A percentile compares a stretch with the other conserved stretches of the same genome.
These are phyloP conservation scores for Delia radicum DNA, from an alignment of 1,140 invertebrate genomes.

Conservation along the genomic window DNA sequence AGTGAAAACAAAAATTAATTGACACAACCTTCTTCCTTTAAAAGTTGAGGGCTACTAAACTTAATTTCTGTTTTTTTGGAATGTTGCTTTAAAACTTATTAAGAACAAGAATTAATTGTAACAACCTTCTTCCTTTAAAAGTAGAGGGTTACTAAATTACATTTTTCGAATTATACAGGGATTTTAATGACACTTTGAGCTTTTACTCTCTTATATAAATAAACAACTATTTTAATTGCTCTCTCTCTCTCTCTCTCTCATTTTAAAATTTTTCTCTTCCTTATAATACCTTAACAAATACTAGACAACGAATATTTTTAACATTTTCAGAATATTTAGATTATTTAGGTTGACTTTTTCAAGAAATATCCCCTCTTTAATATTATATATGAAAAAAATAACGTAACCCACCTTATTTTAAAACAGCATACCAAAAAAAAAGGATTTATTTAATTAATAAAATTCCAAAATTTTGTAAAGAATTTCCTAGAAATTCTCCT, in stretches of 20 bases:
- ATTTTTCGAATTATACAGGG: not conserved
- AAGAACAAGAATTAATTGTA: not conserved
- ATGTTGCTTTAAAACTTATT: too few relatives aligned
- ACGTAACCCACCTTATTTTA: conserved; percentile 23
- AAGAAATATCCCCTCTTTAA: not conserved
- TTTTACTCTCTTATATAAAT: not conserved
- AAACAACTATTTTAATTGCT: too few relatives aligned
- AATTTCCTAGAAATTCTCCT: conserved; percentile 14
- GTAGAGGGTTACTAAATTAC: not conserved
- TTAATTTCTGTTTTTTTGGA: not conserved
- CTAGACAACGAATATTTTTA: conserved; percentile 11
- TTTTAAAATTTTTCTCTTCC: too few relatives aligned
- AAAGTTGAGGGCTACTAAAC: not conserved
- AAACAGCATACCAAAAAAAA: conserved; percentile 11
- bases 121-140: not conserved
- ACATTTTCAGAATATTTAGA: conserved; percentile 23
- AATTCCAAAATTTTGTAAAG: conserved; percentile 14
- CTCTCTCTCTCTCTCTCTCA: too few relatives aligned
- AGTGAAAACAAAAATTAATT: not conserved
- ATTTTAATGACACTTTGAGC: not conserved
- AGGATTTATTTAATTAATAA: not conserved
- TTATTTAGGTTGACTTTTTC: not conserved
- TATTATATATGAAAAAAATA: not conserved
- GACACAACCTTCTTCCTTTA: not conserved
- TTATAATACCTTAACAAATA: not conserved